Conservation (phyloP, 1,140 invertebrate species). For the Brachionus sp. region DNA sequence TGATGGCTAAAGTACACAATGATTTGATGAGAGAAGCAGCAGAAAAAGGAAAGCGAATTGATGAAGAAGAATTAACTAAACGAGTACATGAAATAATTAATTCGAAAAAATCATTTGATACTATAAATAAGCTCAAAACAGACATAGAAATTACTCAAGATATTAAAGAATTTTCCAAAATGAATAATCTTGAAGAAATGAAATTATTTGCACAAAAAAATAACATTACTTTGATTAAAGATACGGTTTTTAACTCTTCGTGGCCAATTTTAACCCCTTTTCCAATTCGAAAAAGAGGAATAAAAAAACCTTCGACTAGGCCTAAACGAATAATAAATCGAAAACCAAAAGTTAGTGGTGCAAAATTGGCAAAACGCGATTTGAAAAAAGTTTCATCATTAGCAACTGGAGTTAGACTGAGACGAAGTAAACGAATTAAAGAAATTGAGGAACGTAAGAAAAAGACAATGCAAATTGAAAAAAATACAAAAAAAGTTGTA, state of each 20-base stretch:
- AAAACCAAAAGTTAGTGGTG: neutral
- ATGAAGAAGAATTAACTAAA: neutral
- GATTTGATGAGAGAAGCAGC: constrained; percentile 4
- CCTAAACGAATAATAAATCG: neutral
- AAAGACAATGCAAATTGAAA: neutral
- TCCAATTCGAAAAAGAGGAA: neutral
- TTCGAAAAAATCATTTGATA: neutral
- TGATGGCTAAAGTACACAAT: constrained; percentile 36
- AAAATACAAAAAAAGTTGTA: neutral
- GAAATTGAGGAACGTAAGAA: neutral
- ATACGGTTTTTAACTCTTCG: neutral
- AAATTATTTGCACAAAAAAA: neutral
- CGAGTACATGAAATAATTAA: constrained; percentile 28
- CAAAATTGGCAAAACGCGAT: neutral
- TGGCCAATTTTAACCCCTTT: neutral
- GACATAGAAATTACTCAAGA: neutral
- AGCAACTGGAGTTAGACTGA: neutral
- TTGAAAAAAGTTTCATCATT: neutral
- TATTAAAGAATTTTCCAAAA: neutral
- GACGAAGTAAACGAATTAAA: constrained; percentile 4
- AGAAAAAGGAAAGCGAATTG: neutral
- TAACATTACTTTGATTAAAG: neutral
- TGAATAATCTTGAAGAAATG: neutral
- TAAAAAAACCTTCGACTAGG: neutral
- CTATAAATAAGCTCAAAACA: neutral